Evolutionary conservation across 1,140 invertebrate genomes (phyloP), one percentile per base, ranked within the genome.

Genomic region (Notospermus geniculatus): DNA sequence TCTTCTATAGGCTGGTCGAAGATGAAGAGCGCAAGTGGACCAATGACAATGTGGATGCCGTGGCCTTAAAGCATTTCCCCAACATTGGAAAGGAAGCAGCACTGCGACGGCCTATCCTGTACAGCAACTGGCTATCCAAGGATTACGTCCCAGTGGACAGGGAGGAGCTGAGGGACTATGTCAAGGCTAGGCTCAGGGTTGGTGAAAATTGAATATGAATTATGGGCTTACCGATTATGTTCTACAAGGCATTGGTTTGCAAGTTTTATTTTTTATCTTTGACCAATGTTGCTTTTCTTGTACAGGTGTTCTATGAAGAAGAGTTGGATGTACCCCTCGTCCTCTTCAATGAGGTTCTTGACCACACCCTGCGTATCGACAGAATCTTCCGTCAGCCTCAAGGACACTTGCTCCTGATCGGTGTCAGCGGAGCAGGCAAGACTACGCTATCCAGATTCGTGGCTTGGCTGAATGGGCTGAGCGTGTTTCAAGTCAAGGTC

Each of bases 391-490:
- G 97, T 53, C 97, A 99, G 83, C 96, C 97, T 13, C 97, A 98
- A 79, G 80, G 80, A 62, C 97, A 99, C 82, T 79, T 99, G 58
- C 83, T 99, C 63, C 84, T 99, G 0, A 99, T 99, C 76, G 79
- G 79, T 45, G 79, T 81, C 27, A 80, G 95, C 66, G 97, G 97
- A 36, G 93, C 96, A 65, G 97, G 97, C 59, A 99, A 99, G 84
- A 99, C 97, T 0, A 99, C 97, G 15, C 86, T 99, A 55, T 98
- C 95, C 9, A 85, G 97, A 65, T 99, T 99, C 82, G 97, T 99
- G 28, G 97, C 97, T 53, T 99, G 97, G 95, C 97, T 99, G 90
- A 99, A 99, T 83, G 97, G 97, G 28, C 84, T 99, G 2, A 93
- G 91, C 62, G 95, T 99, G 17, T 98, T 98, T 86, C 97, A 81